Evolutionary conservation across 2,797 vertebrate genomes (phyloP).

Genomic region (Xiphophorus birchmanni): DNA sequence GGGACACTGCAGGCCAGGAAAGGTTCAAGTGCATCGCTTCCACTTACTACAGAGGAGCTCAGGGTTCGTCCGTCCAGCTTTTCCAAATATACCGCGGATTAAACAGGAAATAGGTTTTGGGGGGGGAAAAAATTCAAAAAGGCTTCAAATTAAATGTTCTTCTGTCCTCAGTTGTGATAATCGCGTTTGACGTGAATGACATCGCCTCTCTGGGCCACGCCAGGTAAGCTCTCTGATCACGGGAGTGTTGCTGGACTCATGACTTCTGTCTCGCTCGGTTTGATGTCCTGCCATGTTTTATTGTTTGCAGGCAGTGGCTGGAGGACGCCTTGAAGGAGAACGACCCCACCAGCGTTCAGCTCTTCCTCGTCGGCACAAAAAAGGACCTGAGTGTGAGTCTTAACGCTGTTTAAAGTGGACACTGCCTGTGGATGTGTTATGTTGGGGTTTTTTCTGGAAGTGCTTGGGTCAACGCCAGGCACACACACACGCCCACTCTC

Average conservation of each 20-base stretch:
- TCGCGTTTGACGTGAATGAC: constrained; percentile 91
- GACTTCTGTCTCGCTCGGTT: neutral
- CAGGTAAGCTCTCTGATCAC: constrained; percentile 73
- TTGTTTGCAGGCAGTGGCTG: constrained; percentile 85
- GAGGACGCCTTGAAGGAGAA: constrained; percentile 94
- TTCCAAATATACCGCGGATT: neutral
- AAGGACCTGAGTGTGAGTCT: constrained; percentile 92
- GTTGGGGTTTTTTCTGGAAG: constrained; percentile 25
- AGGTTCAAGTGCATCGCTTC: constrained; percentile 97
- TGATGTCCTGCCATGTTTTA: constrained; percentile 1
- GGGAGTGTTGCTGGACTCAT: neutral
- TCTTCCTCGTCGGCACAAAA: constrained; percentile 96
- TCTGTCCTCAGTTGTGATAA: constrained; percentile 86
- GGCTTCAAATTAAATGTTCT: neutral
- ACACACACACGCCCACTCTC: neutral
- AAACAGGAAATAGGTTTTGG: neutral
- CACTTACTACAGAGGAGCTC: constrained; percentile 96
- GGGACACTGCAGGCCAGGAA: constrained; percentile 97
- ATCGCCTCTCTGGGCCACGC: constrained; percentile 89
- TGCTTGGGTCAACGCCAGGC: constrained; percentile 40
- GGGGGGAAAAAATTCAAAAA: neutral
- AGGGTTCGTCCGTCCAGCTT: constrained; percentile 79
- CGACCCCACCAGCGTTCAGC: constrained; percentile 88
- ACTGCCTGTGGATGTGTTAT: constrained; percentile 1
- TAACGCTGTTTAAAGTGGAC: constrained; percentile 14